phyloP scores from a whole-genome alignment of 2,113 vertebrate genomes.

The Meleagris gallopavo region DNA sequence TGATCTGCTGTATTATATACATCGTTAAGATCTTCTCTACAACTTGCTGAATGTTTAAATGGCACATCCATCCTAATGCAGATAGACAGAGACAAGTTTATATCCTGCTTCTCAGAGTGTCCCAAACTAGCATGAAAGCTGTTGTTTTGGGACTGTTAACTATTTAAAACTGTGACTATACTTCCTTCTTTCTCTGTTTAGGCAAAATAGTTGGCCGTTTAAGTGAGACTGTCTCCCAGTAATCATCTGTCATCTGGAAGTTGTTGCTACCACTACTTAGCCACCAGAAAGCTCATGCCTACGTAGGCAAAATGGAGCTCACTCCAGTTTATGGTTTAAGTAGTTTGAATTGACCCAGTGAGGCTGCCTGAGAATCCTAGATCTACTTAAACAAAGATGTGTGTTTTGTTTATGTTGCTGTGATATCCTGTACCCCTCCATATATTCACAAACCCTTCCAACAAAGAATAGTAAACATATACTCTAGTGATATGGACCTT shows the following conservation, averaged over 20 bases:
- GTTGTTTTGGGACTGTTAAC: background rate
- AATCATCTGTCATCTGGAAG: fast-evolving
- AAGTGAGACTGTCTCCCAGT: background rate
- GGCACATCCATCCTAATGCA: background rate
- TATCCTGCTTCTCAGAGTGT: background rate
- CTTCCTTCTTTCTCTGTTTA: background rate
- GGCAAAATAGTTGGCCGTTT: background rate
- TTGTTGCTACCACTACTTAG: background rate
- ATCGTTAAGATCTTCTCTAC: background rate
- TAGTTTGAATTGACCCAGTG: background rate
- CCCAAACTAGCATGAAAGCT: background rate
- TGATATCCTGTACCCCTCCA: fast-evolving
- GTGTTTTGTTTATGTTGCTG: background rate
- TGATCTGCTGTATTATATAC: background rate
- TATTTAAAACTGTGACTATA: background rate
- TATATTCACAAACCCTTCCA: background rate
- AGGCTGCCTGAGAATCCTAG: background rate
- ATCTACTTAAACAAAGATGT: background rate
- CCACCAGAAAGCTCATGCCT: background rate
- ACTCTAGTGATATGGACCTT: background rate
- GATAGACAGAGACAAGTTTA: background rate
- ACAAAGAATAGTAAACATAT: background rate
- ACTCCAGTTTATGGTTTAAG: background rate
- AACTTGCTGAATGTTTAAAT: background rate
- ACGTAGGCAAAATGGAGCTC: background rate